A percentile compares a stretch with the other conserved stretches of the same genome.
Conservation (phyloP, 2,888 invertebrate species). For the Alentia gelatinosa region DNA sequence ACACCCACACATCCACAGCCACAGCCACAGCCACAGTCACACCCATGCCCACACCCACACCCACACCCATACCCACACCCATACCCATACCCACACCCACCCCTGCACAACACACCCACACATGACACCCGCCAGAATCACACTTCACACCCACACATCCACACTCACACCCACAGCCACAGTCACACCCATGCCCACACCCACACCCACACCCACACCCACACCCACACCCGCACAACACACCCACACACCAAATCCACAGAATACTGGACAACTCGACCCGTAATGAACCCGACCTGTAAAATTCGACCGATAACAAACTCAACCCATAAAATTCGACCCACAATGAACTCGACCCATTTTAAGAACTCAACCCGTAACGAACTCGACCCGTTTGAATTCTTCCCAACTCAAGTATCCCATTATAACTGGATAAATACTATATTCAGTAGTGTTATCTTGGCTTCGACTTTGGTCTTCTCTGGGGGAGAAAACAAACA, state of each 20-base stretch:
- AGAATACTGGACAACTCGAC: too few species aligned
- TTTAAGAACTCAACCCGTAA: too few species aligned
- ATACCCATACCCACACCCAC: background rate
- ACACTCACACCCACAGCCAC: background rate
- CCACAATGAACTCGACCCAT: too few species aligned
- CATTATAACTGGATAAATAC: too few species aligned
- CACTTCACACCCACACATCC: background rate
- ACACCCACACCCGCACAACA: background rate
- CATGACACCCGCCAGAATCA: background rate
- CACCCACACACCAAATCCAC: background rate
- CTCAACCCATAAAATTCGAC: too few species aligned
- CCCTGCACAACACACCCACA: background rate
- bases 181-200: background rate
- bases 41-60: background rate
- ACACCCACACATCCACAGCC: background rate
- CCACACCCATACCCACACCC: background rate
- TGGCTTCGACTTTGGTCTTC: too few species aligned
- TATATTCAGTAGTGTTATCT: too few species aligned
- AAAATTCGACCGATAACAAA: too few species aligned
- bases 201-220: background rate
- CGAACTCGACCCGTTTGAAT: too few species aligned
- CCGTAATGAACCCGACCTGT: too few species aligned
- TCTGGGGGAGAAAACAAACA: too few species aligned
- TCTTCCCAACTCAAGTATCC: too few species aligned
- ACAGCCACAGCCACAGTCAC: background rate